Base-by-base conservation (phyloP, 2,113 vertebrate species). In the Ranitomeya variabilis region DNA sequence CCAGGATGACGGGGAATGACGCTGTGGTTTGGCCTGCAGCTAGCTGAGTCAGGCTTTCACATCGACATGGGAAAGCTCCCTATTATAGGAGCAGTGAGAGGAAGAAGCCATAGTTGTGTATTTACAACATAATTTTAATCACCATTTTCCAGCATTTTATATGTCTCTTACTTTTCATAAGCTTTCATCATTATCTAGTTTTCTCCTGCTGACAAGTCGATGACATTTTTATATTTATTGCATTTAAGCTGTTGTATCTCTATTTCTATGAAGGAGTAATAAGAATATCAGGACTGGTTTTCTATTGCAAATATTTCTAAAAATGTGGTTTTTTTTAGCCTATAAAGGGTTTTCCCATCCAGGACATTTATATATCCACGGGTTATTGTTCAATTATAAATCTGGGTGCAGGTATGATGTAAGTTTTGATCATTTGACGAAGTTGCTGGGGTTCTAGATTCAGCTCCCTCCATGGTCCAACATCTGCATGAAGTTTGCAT, bases 11-110 rank as follows among this genome's bases (percentile, higher is more conserved):
- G 82, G 66, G 52, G 26, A 19, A 51, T 51, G 62, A 83, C n/a
- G 80, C 78, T 23, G 71, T 64, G 37, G 31, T 45, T 26, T 78
- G 52, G 83, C 54, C 74, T 55, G 69, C 80, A 77, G 87, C 85
- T 26, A 45, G 78, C 80, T 88, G 87, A 83, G 37, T 88, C 87
- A 88, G 80, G 80, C 87, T 21, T 77, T 83, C 64, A 78, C 71
- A 62, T 82, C 16, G 21, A 12, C 59, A 51, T 31, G 37, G 67
- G 69, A 88, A 76, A 55, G 10, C 15, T 78, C 57, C 59, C 54
- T 51, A 16, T 82, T 74, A 37, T 37, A 45, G 57, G 66, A 77
- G 64, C 23, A 64, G 69, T 51, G 19, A 82, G 26, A 73, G 66
- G 31, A 62, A 73, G 69, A 60, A 4, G 59, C 45, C 15, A n/a